A percentile compares a stretch with the other conserved stretches of the same genome.
phyloP scores from a whole-genome alignment of 2,113 vertebrate species.

The Misgurnus mizolepis region DNA sequence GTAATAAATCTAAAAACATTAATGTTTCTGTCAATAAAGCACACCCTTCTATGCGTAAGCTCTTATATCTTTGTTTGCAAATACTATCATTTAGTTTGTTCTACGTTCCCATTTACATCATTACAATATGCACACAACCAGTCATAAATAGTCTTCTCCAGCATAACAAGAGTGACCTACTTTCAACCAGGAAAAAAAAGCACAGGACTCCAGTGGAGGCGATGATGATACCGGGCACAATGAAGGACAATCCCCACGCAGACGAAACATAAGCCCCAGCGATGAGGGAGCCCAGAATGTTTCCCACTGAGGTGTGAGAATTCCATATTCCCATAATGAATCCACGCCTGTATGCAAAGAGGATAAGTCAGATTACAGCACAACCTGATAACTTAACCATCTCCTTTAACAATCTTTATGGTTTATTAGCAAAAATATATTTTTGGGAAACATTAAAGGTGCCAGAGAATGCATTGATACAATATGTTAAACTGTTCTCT shows the following conservation, averaged over 20 bases:
- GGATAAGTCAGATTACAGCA: not conserved
- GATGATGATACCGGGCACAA: constrained; percentile 90
- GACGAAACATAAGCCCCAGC: constrained; percentile 86
- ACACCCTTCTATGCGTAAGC: not conserved
- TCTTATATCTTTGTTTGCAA: not conserved
- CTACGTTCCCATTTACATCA: not conserved
- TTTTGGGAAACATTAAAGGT: too few relatives aligned
- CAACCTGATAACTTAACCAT: not conserved
- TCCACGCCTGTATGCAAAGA: constrained; percentile 77
- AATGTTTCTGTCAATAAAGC: too few relatives aligned
- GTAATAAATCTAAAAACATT: too few relatives aligned
- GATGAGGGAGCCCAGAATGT: constrained; percentile 95
- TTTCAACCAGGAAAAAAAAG: constrained; percentile 95
- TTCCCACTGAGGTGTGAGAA: constrained; percentile 95
- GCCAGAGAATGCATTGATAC: too few relatives aligned
- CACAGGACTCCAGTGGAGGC: constrained; percentile 80
- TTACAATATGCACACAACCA: not conserved
- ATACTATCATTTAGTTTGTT: not conserved
- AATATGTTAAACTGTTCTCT: too few relatives aligned
- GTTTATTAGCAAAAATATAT: too few relatives aligned
- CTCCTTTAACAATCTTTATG: too few relatives aligned
- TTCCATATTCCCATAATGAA: constrained; percentile 99
- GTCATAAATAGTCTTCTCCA: not conserved
- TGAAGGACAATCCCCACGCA: constrained; percentile 89
- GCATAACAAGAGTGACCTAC: constrained; percentile 73